phyloP scores from a whole-genome alignment of 2,797 vertebrate species.

The Gallinago stenura region DNA sequence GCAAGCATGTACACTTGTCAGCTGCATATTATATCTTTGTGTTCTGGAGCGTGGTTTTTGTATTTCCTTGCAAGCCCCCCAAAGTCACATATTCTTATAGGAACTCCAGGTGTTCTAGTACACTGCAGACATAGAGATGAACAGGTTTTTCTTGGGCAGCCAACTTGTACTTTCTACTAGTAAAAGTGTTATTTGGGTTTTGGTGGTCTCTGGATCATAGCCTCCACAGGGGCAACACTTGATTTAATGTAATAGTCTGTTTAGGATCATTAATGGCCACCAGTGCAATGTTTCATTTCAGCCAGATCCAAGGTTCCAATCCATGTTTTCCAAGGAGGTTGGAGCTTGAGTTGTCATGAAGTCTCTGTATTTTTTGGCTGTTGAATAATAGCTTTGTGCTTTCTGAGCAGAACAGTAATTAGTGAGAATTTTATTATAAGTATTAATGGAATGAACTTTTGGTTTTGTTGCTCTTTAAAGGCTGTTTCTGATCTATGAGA shows the following conservation, averaged over 20 bases:
- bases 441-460: not conserved
- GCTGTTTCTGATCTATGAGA: not conserved
- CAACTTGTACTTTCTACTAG: not conserved
- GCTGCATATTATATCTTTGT: not conserved
- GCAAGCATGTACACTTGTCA: not conserved
- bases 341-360: not conserved
- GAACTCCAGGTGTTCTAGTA: not conserved
- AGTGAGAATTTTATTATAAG: conserved; percentile 8
- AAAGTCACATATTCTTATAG: not conserved
- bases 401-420: not conserved
- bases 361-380: not conserved
- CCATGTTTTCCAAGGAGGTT: not conserved
- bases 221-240: not conserved
- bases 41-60: not conserved
- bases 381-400: not conserved
- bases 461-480: not conserved
- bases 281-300: not conserved
- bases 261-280: not conserved
- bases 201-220: not conserved
- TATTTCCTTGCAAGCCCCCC: not conserved
- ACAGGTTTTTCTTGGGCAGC: not conserved
- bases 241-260: not conserved
- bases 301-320: not conserved
- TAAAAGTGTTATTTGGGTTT: not conserved
- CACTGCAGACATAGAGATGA: not conserved